A percentile compares a stretch with the other conserved stretches of the same genome.
These are phyloP conservation scores for Spinibarbus caldwelli DNA, from an alignment of 2,797 vertebrate genomes.

Conservation along the genomic window DNA sequence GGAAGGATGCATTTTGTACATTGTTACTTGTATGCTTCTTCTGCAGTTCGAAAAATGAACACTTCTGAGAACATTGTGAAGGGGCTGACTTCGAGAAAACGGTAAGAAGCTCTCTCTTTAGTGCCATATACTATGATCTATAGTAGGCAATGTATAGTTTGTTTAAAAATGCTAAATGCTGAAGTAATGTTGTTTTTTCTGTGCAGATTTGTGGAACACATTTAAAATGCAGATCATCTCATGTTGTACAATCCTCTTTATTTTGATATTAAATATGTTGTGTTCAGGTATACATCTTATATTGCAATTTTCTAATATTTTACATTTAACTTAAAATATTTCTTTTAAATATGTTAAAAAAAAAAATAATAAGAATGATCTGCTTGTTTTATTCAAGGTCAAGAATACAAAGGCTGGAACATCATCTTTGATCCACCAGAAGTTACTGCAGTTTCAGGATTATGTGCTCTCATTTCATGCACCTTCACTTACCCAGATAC, in stretches of 20 bases:
- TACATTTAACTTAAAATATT: background rate
- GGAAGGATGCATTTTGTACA: conserved; percentile 1
- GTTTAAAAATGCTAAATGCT: background rate
- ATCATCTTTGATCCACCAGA: background rate
- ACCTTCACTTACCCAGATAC: background rate
- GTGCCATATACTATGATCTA: too few relatives aligned
- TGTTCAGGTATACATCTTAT: background rate
- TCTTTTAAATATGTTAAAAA: background rate
- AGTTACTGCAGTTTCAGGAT: conserved; percentile 10
- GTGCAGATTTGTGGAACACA: conserved; percentile 4
- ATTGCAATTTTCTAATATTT: background rate
- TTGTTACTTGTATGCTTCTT: background rate
- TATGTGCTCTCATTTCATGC: conserved; percentile 1
- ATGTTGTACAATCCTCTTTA: background rate
- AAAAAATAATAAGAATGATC: background rate
- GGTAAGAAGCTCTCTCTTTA: conserved; percentile 6
- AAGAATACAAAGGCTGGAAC: accelerated
- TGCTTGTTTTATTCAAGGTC: background rate
- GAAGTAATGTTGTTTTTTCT: background rate
- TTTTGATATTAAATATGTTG: background rate
- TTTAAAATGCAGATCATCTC: conserved; percentile 13
- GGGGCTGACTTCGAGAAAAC: background rate
- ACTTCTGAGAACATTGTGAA: background rate
- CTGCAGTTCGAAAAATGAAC: too few relatives aligned
- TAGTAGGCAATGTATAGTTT: too few relatives aligned